A percentile compares a stretch with the other conserved stretches of the same genome.
Evolutionary conservation across 2,888 invertebrate species (phyloP).

Genomic region (Serripes groenlandicus): DNA sequence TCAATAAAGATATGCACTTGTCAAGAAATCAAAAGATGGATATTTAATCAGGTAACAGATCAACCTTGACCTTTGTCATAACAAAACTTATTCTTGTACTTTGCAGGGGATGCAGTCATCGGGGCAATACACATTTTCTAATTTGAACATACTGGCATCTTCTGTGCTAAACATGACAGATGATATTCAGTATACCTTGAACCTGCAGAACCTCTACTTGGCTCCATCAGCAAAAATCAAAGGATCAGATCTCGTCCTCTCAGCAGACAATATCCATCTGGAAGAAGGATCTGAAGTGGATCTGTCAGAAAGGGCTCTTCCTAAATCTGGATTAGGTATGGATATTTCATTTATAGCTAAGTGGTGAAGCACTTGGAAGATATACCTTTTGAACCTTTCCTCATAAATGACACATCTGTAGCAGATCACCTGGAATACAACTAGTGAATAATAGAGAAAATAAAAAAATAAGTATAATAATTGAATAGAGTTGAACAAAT

Average conservation of each 20-base stretch:
- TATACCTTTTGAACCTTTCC: too few relatives aligned
- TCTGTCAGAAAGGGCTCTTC: conserved; percentile 49
- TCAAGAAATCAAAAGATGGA: too few relatives aligned
- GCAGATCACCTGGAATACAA: too few relatives aligned
- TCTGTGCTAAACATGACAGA: conserved; percentile 51
- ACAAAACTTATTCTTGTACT: neutral
- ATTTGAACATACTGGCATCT: conserved; percentile 52
- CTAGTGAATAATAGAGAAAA: too few relatives aligned
- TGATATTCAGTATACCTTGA: conserved; percentile 43
- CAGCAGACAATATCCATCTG: conserved; percentile 40
- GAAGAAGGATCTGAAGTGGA: conserved; percentile 70
- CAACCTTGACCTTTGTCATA: too few relatives aligned
- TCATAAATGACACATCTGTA: too few relatives aligned
- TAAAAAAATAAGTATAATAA: too few relatives aligned
- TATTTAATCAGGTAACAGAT: too few relatives aligned
- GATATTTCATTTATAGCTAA: too few relatives aligned
- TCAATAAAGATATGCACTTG: too few relatives aligned
- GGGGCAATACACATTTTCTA: conserved; percentile 45
- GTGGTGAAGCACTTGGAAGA: too few relatives aligned
- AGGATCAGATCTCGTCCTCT: conserved; percentile 47
- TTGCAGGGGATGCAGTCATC: conserved; percentile 33
- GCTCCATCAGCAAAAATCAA: conserved; percentile 59
- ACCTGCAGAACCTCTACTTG: conserved; percentile 37
- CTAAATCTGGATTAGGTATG: conserved; percentile 66
- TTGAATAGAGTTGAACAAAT: too few relatives aligned